These are phyloP conservation scores for Macquaria australasica DNA, from an alignment of 2,113 vertebrate genomes.

Conservation along the genomic window DNA sequence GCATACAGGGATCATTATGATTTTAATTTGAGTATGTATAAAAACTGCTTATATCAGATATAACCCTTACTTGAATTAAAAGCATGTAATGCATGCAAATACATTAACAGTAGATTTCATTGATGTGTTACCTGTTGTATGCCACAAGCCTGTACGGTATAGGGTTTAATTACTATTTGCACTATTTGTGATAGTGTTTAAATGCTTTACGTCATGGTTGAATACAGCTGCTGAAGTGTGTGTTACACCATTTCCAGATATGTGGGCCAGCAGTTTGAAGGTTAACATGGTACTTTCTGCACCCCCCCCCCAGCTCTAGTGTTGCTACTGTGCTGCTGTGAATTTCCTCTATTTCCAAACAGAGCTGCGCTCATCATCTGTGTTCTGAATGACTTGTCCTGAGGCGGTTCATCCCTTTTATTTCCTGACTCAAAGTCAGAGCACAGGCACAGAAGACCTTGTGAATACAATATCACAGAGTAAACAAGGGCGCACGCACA, in stretches of 20 bases:
- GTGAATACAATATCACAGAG: slow-evolving; percentile 52
- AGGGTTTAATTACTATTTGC: slow-evolving; percentile 29
- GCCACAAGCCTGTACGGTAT: background rate
- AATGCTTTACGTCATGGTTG: slow-evolving; percentile 30
- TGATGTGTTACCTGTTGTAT: slow-evolving; percentile 23
- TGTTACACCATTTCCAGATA: slow-evolving; percentile 7
- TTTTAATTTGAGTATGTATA: background rate
- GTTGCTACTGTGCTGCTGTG: slow-evolving; percentile 24
- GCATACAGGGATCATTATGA: background rate
- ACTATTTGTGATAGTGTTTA: background rate
- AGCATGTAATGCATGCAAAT: slow-evolving; percentile 50
- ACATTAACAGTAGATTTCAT: slow-evolving; percentile 27
- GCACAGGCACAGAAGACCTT: slow-evolving; percentile 64
- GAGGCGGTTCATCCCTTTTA: slow-evolving; percentile 65
- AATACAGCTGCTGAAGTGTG: background rate
- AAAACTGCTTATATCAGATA: background rate
- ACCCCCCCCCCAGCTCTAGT: background rate
- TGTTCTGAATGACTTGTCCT: slow-evolving; percentile 71
- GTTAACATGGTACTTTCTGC: slow-evolving; percentile 32
- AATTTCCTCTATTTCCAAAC: slow-evolving; percentile 62
- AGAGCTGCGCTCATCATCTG: slow-evolving; percentile 61
- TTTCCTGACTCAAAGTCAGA: slow-evolving; percentile 73
- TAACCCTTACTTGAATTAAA: slow-evolving; percentile 28
- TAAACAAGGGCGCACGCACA: slow-evolving; percentile 41
- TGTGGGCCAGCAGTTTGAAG: background rate